Conservation (phyloP, 2,797 vertebrate species). For the Menidia menidia region DNA sequence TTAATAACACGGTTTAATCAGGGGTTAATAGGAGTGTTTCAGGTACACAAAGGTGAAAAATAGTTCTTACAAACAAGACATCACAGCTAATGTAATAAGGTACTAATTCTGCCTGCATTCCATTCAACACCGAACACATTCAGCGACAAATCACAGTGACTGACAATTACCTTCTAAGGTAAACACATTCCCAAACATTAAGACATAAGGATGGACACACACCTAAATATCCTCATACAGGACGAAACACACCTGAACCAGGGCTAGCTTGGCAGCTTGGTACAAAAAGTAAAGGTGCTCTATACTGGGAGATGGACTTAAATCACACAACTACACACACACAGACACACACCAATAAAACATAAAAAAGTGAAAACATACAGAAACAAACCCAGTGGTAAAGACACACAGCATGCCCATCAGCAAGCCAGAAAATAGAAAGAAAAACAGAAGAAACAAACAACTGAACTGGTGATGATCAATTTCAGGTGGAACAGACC, state of each 20-base stretch:
- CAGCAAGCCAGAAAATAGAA: conserved; percentile 40
- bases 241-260: conserved; percentile 63
- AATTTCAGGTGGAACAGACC: conserved; percentile 16
- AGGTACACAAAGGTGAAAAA: conserved; percentile 1
- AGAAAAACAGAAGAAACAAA: conserved; percentile 33
- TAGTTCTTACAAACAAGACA: conserved; percentile 9
- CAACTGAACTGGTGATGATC: conserved; percentile 16
- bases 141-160: conserved; percentile 4
- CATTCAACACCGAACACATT: conserved; percentile 5
- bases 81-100: background rate
- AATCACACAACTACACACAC: conserved; percentile 69
- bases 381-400: conserved; percentile 59
- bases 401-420: conserved; percentile 64
- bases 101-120: conserved; percentile 15
- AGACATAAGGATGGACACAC: background rate
- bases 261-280: conserved; percentile 70
- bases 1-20: background rate
- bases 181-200: background rate
- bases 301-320: conserved; percentile 73
- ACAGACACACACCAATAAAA: conserved; percentile 8
- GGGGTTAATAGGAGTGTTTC: conserved; percentile 3
- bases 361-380: conserved; percentile 17
- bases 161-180: background rate
- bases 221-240: background rate
- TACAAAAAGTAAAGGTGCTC: conserved; percentile 77